Base-by-base conservation (phyloP, 1,140 invertebrate genomes). In the Macrobrachium rosenbergii region DNA sequence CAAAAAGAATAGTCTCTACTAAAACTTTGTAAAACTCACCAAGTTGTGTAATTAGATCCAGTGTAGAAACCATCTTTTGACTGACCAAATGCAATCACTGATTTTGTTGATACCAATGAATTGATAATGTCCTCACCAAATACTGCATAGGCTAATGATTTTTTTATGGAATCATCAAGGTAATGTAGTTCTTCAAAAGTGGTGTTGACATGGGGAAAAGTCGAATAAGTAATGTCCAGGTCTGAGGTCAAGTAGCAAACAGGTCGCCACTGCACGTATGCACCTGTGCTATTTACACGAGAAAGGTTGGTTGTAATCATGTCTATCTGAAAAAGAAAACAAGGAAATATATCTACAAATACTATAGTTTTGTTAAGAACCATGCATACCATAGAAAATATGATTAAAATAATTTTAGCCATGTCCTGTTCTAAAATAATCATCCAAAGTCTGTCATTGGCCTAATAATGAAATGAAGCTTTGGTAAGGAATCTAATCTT, bases 241-340 rank as follows among this genome's bases (percentile, higher is more conserved):
- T 82, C 59, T 37, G 63, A 81, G n/a, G 23, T 81, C 8, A 76
- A 58, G 69, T 87, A 87, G 62, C 85, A 81, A 8, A 87, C 85
- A 6, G 85, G 85, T 16, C 85, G 85, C 85, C 85, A 87, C 78
- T 87, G 85, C 67, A 87, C 17, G 59, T 87, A 87, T 7, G 77
- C 85, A 11, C 85, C 85, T 0, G n/a, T 23, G 21, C 11, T 19
- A 21, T 16, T 17, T 14, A 17, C 17, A 43, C 60, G 5, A 23
- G 85, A 19, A 12, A 80, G 21, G 11, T 67, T 10, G 62, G 69
- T 87, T 5, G 67, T 82, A 17, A 87, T 62, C 37, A 76, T 37
- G 17, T 87, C 78, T 14, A 87, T 59, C 85, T 87, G 75, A 67
- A 28, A 62, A 80, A 63, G n/a, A 80, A 64, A 52, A 10, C 12